Conservation (phyloP, 2,113 vertebrate species). For the Mesitornis unicolor region DNA sequence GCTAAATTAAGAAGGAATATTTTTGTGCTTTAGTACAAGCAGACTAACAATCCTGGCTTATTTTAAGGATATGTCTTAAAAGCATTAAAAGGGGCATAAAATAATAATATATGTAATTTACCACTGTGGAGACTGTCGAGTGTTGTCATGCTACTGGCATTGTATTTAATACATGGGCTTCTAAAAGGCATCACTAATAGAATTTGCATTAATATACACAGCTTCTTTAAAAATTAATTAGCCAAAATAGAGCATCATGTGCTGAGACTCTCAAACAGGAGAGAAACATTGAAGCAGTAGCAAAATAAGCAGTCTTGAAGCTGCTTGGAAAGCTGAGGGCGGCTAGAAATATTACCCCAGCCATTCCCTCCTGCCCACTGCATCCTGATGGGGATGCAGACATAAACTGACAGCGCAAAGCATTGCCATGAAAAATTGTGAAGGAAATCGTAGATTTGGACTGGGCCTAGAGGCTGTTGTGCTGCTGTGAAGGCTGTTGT, state of each 20-base stretch:
- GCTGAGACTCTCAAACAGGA: constrained; percentile 39
- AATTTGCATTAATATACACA: constrained; percentile 49
- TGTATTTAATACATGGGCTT: constrained; percentile 27
- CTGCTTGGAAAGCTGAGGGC: not conserved
- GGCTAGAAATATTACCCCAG: not conserved
- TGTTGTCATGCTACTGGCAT: constrained; percentile 54
- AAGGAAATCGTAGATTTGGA: not conserved
- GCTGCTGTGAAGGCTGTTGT: not conserved
- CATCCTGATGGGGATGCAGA: not conserved
- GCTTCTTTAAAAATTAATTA: constrained; percentile 61
- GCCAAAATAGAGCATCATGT: constrained; percentile 46
- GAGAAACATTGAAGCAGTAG: not conserved
- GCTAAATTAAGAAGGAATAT: constrained; percentile 50
- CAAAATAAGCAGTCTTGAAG: not conserved
- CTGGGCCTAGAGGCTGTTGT: not conserved
- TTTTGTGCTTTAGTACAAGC: constrained; percentile 22
- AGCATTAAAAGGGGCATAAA: constrained; percentile 23
- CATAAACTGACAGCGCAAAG: not conserved
- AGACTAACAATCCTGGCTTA: not conserved
- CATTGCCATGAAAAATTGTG: not conserved
- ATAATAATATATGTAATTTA: constrained; percentile 49
- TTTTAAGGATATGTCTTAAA: constrained; percentile 36
- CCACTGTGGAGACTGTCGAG: constrained; percentile 27
- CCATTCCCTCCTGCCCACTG: not conserved
- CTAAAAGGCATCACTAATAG: constrained; percentile 43